A percentile compares a stretch with the other conserved stretches of the same genome.
Evolutionary conservation across 2,888 invertebrate genomes (phyloP).

Genomic region (Odontomyia ornata): DNA sequence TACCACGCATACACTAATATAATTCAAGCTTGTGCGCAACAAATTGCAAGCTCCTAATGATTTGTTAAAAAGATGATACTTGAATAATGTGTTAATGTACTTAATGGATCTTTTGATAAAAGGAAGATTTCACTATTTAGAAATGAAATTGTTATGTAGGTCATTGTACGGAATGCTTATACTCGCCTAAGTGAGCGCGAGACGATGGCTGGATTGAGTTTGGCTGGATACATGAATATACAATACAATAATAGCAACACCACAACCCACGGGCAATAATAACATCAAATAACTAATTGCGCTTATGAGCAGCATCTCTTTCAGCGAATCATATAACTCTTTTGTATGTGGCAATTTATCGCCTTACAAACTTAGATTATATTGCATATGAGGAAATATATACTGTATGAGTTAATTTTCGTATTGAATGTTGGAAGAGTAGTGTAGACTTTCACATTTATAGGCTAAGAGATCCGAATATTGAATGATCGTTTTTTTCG

Average conservation of each 20-base stretch:
- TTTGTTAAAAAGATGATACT: neutral
- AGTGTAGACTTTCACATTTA: no score
- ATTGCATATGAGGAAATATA: neutral
- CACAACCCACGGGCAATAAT: conserved; percentile 4
- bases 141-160: conserved; percentile 10
- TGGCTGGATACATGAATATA: no score
- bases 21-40: neutral
- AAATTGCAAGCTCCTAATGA: conserved; percentile 1
- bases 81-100: neutral
- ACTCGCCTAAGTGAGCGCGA: neutral
- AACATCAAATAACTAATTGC: conserved; percentile 4
- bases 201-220: no score
- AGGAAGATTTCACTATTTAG: neutral
- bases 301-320: neutral
- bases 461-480: neutral
- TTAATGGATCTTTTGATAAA: neutral
- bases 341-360: neutral
- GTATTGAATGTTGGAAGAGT: no score
- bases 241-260: neutral
- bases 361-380: neutral
- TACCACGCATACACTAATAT: neutral
- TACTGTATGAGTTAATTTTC: no score
- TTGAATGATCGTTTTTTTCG: neutral
- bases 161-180: neutral
- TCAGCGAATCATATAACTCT: neutral